Percentiles rank a stretch among this genome's conserved stretches.
Evolutionary conservation across 2,888 invertebrate genomes (phyloP).

Genomic region (Lamellibrachia satsuma): DNA sequence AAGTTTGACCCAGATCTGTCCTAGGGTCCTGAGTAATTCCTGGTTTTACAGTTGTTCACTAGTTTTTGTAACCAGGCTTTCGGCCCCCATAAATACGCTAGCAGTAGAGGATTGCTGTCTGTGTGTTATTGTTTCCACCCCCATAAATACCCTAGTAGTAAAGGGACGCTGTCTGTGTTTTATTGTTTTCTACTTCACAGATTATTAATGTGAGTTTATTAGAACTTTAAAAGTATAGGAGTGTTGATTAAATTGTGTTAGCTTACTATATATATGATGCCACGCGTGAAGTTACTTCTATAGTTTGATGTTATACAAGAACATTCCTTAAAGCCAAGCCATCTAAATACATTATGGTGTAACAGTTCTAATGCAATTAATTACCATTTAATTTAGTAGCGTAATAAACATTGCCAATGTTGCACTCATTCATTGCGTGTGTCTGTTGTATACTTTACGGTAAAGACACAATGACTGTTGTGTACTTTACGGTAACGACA

Average conservation of each 20-base stretch:
- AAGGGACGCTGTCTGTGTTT: not conserved
- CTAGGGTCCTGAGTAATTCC: not conserved
- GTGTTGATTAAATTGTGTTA: not conserved
- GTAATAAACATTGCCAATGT: not conserved
- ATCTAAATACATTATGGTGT: not conserved
- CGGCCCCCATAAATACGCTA: not conserved
- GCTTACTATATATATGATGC: not conserved
- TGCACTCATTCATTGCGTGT: not conserved
- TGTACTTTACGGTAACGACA: not conserved
- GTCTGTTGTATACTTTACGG: too few relatives aligned
- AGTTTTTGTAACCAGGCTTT: not conserved
- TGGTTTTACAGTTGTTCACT: not conserved
- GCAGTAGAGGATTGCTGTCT: not conserved
- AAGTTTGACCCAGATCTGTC: not conserved
- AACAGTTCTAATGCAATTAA: not conserved
- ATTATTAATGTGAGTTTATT: not conserved
- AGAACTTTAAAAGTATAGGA: not conserved
- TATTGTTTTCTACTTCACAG: not conserved
- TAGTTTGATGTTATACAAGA: not conserved
- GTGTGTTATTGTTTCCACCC: not conserved
- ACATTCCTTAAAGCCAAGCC: not conserved
- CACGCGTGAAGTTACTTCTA: too few relatives aligned
- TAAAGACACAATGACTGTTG: too few relatives aligned
- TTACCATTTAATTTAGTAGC: not conserved
- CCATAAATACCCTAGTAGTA: not conserved